Base-by-base conservation (phyloP, 2,888 invertebrate species). In the Arenicola marina region DNA sequence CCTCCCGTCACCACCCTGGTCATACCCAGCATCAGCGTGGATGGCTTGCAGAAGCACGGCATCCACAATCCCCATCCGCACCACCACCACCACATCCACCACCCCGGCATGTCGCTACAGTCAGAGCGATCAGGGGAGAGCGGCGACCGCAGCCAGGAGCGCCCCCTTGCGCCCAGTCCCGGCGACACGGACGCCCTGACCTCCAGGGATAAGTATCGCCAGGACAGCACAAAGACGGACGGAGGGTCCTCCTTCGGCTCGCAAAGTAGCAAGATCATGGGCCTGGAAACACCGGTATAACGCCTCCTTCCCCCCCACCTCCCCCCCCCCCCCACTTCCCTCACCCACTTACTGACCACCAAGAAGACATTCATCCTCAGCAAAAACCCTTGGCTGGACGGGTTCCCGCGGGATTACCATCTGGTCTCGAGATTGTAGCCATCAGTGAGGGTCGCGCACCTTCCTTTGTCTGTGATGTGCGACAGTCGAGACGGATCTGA, bases 251-350 rank as follows among this genome's bases (percentile, higher is more conserved):
- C 48, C 18, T 48, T 24, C 31, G 53, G 53, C 15, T 53, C 53
- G 15, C 53, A 53, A 24, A 24, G 33, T 24, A 53, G 33, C 32
- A 53, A 53, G 33, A 11, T 53, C 29, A 53, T 32, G 31, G 53
- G 53, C 7, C 29, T 53, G 53, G 53, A 53, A 32, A 53, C 53
- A 31, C 53, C 53, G 29, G 53, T 53, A 53, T 53, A 24, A 48
- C 7, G 26, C 18, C 48, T 11, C 18, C 11, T 38, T 18, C 18
- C 7, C 24, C 24, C 54, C 11, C 15, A 54, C 33, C 7, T 54
- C 7, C 18, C 11, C 28, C 21, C 54, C n/a, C n/a, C n/a, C n/a
- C n/a, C n/a, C n/a, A n/a, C n/a, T n/a, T n/a, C n/a, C n/a, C n/a
- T n/a, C n/a, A n/a, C n/a, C n/a, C n/a, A n/a, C n/a, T n/a, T n/a